Conservation (phyloP, 2,888 invertebrate species). For the Mayetiola destructor region DNA sequence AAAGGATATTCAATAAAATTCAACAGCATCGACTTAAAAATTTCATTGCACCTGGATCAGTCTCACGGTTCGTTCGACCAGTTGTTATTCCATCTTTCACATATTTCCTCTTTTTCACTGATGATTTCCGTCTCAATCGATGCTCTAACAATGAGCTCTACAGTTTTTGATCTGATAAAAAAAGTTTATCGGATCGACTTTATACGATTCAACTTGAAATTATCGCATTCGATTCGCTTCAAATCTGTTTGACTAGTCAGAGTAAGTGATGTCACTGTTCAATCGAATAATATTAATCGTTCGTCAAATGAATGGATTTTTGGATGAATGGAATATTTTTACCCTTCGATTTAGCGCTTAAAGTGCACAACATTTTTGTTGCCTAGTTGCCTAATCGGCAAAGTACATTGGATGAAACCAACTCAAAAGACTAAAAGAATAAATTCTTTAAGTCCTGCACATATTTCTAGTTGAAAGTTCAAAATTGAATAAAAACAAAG, state of each 20-base stretch:
- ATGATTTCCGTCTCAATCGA: background rate
- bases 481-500: no score
- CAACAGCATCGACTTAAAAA: background rate
- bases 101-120: background rate
- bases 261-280: background rate
- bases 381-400: no score
- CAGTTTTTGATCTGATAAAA: background rate
- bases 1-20: background rate
- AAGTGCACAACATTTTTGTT: no score
- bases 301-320: background rate
- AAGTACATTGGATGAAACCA: no score
- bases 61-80: no score
- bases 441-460: no score
- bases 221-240: conserved; percentile 3
- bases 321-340: background rate
- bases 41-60: background rate
- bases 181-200: background rate
- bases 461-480: no score
- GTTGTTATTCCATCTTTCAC: background rate
- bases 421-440: no score
- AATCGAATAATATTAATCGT: no score
- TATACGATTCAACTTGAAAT: background rate
- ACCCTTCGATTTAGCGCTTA: background rate
- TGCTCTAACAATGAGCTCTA: background rate
- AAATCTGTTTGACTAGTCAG: background rate